Percentiles rank a stretch among this genome's conserved stretches.
Conservation (phyloP, 2,113 vertebrate genomes). For the Nothocercus nigrocapillus region DNA sequence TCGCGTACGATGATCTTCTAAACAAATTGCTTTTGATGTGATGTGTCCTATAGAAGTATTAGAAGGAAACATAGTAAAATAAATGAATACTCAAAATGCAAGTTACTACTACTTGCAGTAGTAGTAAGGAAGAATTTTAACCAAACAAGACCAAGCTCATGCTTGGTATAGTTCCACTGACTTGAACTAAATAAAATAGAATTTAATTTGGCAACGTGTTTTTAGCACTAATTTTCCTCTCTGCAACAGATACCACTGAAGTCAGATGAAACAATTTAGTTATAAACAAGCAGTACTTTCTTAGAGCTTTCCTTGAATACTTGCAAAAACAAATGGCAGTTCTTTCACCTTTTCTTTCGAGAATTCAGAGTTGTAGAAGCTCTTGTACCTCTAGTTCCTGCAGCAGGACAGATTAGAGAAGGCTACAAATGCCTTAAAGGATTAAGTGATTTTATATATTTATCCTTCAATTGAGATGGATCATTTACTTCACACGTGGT, state of each 20-base stretch:
- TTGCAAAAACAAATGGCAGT: background rate
- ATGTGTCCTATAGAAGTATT: slow-evolving; percentile 83
- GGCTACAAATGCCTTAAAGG: background rate
- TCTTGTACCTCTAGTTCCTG: background rate
- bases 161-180: background rate
- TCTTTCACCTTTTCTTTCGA: background rate
- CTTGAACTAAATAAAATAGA: background rate
- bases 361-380: background rate
- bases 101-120: too few species aligned
- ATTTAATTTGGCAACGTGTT: background rate
- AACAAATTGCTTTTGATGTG: slow-evolving; percentile 89
- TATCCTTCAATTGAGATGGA: background rate
- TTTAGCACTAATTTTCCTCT: background rate
- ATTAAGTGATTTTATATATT: background rate
- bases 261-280: background rate
- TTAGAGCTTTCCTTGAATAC: background rate
- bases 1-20: slow-evolving; percentile 87
- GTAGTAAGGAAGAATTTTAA: background rate
- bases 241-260: background rate
- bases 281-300: background rate
- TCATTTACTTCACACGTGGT: background rate
- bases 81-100: background rate
- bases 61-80: background rate
- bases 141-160: background rate
- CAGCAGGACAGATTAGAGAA: background rate